Evolutionary conservation across 2,113 vertebrate species (phyloP).

Genomic region (Ceyx melanurus): DNA sequence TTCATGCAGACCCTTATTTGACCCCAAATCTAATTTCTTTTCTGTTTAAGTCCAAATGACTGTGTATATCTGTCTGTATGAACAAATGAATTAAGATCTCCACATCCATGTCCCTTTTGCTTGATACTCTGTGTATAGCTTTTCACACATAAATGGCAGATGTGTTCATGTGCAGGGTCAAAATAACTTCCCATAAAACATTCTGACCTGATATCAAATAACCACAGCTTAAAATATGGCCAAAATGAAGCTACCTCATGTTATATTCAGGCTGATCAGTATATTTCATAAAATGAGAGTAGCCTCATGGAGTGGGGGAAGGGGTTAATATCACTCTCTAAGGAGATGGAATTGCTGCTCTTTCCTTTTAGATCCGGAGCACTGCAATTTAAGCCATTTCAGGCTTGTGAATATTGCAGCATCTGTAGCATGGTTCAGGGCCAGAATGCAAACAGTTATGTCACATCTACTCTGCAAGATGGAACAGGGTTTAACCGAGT

Average conservation of each 20-base stretch:
- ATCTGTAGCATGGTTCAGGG: neutral
- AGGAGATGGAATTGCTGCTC: neutral
- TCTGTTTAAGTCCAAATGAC: neutral
- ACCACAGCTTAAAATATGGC: neutral
- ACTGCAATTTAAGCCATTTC: slow-evolving; percentile 9
- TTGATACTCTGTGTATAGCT: neutral
- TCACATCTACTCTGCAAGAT: slow-evolving; percentile 64
- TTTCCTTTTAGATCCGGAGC: slow-evolving; percentile 23
- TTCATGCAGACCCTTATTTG: neutral
- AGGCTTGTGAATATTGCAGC: slow-evolving; percentile 35
- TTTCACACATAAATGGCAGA: neutral
- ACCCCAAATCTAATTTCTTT: neutral
- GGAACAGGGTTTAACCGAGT: slow-evolving; percentile 57
- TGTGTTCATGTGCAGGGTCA: neutral
- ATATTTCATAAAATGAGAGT: neutral
- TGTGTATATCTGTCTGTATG: neutral
- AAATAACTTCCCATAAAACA: neutral
- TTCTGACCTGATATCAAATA: neutral
- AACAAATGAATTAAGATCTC: neutral
- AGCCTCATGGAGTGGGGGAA: rapidly evolving
- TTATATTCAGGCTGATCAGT: neutral
- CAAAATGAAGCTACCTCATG: neutral
- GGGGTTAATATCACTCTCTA: neutral
- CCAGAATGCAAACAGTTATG: slow-evolving; percentile 62
- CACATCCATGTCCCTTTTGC: neutral